phyloP scores from a whole-genome alignment of 2,113 vertebrate genomes.

The Butastur rufipennis region DNA sequence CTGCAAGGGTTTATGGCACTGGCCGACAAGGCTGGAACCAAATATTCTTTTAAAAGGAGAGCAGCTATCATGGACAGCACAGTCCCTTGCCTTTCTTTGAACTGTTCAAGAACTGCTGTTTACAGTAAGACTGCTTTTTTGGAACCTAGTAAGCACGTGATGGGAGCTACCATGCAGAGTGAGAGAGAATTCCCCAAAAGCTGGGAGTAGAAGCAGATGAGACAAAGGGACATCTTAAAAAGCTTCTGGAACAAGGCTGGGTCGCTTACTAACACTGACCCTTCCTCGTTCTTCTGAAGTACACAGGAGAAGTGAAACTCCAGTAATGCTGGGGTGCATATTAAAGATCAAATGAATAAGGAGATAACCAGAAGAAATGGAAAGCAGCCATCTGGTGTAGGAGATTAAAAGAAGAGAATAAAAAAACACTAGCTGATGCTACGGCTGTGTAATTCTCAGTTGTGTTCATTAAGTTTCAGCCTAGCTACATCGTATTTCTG shows the following conservation, averaged over 20 bases:
- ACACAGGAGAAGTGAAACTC: neutral
- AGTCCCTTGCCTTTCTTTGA: neutral
- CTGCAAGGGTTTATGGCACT: neutral
- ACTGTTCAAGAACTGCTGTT: neutral
- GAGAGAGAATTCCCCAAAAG: neutral
- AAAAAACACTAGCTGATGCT: neutral
- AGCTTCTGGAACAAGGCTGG: neutral
- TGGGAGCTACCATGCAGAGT: neutral
- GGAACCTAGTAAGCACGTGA: neutral
- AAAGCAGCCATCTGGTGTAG: neutral
- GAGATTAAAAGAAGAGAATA: neutral
- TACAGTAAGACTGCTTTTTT: neutral
- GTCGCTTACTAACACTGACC: neutral
- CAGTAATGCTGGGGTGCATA: neutral
- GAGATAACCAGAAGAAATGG: neutral
- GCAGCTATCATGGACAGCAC: neutral
- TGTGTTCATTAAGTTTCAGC: neutral
- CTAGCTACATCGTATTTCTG: neutral
- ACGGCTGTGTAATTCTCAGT: neutral
- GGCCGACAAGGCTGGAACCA: neutral
- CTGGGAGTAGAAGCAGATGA: neutral
- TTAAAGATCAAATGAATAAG: neutral
- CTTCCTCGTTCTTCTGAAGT: neutral
- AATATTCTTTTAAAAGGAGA: neutral
- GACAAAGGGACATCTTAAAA: neutral